These are phyloP conservation scores for Orchesella flavescens DNA, from an alignment of 2,888 invertebrate genomes.

Conservation along the genomic window DNA sequence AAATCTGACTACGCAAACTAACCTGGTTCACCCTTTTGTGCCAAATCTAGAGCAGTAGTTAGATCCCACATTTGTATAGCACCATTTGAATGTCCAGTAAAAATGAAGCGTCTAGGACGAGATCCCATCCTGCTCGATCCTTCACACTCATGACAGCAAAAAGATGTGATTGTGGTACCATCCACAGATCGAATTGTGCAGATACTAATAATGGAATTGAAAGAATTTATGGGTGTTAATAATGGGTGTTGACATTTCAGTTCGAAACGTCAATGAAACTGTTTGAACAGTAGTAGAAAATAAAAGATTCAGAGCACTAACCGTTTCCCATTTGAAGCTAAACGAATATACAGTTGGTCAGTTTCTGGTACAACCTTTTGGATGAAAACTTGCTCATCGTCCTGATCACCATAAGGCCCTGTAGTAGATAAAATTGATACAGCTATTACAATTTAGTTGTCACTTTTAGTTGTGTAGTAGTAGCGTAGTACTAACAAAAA, in stretches of 20 bases:
- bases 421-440: too few relatives aligned
- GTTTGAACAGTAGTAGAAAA: too few relatives aligned
- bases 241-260: too few relatives aligned
- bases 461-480: too few relatives aligned
- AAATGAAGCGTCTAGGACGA: conserved; percentile 87
- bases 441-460: too few relatives aligned
- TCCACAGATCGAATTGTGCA: conserved; percentile 97
- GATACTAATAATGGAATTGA: conserved; percentile 75
- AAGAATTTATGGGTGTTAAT: too few relatives aligned
- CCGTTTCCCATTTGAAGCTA: conserved; percentile 96
- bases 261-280: too few relatives aligned
- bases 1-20: conserved; percentile 71
- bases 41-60: conserved; percentile 91
- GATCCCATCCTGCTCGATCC: conserved; percentile 95
- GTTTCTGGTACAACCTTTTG: conserved; percentile 98
- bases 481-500: too few relatives aligned
- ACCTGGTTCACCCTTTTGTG: conserved; percentile 76
- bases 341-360: conserved; percentile 92
- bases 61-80: conserved; percentile 99
- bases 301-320: not conserved
- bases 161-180: conserved; percentile 92
- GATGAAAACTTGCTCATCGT: conserved; percentile 97
- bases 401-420: conserved; percentile 97
- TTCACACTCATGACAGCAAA: conserved; percentile 98
- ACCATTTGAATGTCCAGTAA: conserved; percentile 94